A percentile compares a stretch with the other conserved stretches of the same genome.
Evolutionary conservation across 2,888 invertebrate species (phyloP).

Genomic region (Pelosia muscerda): DNA sequence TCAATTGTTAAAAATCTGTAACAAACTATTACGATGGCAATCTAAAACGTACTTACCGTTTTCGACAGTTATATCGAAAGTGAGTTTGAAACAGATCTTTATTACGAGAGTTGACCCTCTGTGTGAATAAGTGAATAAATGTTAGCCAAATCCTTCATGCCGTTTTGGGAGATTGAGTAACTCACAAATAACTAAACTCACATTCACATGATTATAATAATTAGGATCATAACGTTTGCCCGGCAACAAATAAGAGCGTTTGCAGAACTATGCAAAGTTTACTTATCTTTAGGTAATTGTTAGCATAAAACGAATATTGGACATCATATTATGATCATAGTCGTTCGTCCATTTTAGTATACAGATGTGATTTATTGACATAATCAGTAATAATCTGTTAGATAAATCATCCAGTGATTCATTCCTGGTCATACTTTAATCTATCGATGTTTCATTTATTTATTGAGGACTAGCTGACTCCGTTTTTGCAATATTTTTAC

Average conservation of each 20-base stretch:
- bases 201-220: neutral
- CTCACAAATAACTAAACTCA: neutral
- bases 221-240: no score
- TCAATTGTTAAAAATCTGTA: no score
- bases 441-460: neutral
- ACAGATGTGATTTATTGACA: neutral
- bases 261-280: neutral
- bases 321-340: neutral
- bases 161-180: neutral
- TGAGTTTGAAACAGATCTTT: no score
- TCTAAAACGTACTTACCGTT: no score
- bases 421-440: neutral
- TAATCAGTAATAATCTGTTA: neutral
- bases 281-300: conserved; percentile 1
- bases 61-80: no score
- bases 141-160: no score
- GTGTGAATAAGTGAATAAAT: no score
- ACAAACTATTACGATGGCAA: no score
- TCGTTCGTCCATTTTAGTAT: conserved; percentile 3
- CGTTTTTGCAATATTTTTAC: no score
- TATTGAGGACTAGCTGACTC: no score
- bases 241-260: neutral
- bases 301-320: neutral
- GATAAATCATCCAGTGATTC: neutral
- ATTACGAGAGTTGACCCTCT: no score